Conservation (phyloP, 2,888 invertebrate species). For the Deilephila elpenor region DNA sequence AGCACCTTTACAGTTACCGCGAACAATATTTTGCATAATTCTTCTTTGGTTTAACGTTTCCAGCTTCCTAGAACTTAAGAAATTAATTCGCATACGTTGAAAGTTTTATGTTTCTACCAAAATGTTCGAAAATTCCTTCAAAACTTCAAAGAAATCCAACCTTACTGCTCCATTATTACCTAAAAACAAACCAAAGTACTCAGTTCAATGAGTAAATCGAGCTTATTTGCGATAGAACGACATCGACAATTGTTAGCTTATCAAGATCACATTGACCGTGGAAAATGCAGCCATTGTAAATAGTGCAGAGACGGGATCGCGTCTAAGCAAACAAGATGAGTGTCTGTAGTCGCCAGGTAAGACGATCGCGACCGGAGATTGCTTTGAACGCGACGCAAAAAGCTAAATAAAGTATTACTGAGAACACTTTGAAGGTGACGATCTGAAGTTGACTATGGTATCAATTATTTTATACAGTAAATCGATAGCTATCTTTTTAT, state of each 20-base stretch:
- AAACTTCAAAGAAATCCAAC: too few relatives aligned
- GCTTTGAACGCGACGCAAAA: conserved; percentile 10
- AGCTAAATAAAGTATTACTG: conserved; percentile 12
- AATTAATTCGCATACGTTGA: too few relatives aligned
- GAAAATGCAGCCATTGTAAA: conserved; percentile 12
- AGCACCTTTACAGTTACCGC: too few relatives aligned
- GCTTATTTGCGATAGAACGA: conserved; percentile 6
- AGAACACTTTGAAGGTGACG: background rate
- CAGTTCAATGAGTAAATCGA: background rate
- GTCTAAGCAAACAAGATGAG: conserved; percentile 3
- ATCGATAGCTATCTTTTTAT: background rate
- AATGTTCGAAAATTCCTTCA: too few relatives aligned
- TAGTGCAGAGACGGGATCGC: background rate
- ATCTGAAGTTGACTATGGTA: background rate
- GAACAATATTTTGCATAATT: too few relatives aligned
- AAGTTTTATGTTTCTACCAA: too few relatives aligned
- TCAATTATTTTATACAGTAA: background rate
- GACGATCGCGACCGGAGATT: conserved; percentile 19
- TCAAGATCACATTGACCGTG: background rate
- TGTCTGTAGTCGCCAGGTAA: conserved; percentile 1
- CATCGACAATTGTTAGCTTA: background rate
- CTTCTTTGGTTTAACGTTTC: too few relatives aligned
- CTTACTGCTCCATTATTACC: too few relatives aligned
- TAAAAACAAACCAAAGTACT: background rate
- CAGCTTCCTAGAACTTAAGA: too few relatives aligned